Evolutionary conservation across 2,888 invertebrate species (phyloP), one percentile per base, ranked within the genome.

Genomic region (Unio delphinus): DNA sequence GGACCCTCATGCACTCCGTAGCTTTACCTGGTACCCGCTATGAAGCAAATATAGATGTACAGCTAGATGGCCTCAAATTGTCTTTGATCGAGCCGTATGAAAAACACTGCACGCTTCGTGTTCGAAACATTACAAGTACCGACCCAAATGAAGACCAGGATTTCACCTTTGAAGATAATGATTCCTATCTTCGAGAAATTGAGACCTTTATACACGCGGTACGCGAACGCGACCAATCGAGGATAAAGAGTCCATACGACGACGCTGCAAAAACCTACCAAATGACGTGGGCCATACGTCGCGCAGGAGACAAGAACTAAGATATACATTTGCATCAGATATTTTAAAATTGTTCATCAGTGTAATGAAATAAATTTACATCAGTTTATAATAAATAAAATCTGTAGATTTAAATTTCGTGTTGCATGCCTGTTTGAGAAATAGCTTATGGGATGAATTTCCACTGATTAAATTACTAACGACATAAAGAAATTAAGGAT

Each of bases 21-120:
- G 70, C 73, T n/a, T 30, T 73, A 30, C 73, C 74, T 1, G 74
- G 74, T 56, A 60, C 64, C 23, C 64, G 74, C 26, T 74, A 74
- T 58, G 71, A 74, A n/a, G 70, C 71, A 15, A 71, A 65, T 45
- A 65, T 74, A 26, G 74, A 74, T 28, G 74, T 74, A 20, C 74
- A 74, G 64, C 55, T 74, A 4, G 74, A 74, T 28, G 70, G 74
- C 4, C 60, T 74, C 23, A 61, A 71, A 54, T 64, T 74, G 34
- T 71, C 74, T 15, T 56, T 74, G 20, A 74, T 74, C 18, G 66
- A 68, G 56, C 74, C 74, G 11, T 74, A 74, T 45, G 69, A 71
- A 59, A 66, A 69, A 18, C 57, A 28, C 23, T 71, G 74, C 57
- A 66, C 69, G 18, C 61, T 74, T n/a, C 63, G 71, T 18, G 70